Evolutionary conservation across 2,797 vertebrate species (phyloP), one percentile per base, ranked within the genome.

Genomic region (Todus mexicanus): DNA sequence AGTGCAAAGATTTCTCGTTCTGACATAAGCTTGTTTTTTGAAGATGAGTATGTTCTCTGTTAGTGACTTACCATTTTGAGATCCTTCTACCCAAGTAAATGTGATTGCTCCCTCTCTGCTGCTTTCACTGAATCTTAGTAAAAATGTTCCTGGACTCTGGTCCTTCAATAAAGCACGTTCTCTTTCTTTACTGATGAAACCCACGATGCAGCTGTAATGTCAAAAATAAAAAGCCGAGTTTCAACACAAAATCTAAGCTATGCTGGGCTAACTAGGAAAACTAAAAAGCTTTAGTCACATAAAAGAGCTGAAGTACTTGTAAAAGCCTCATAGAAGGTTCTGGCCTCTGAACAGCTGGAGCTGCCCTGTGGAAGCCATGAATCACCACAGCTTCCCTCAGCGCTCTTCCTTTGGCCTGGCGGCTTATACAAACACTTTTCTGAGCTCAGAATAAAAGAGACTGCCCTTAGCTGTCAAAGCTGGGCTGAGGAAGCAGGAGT

Each of bases 121-220:
- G 96, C 98, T 99, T 97, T 99, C 99, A 3, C 99, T 99, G 97
- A 99, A 99, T 31, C 99, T 91, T 77, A 99, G 96, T 89, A 99
- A 97, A 96, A 99, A 99, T 0, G 99, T 99, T 2, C 99, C 99
- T 0, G 98, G 98, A n/a, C 86, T 97, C 93, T 98, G 98, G 70
- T 98, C 98, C 54, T 97, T 98, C 51, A 99, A 96, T 84, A 99
- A 89, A 6, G 90, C 95, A 8, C 98, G 98, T 83, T 99, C 99
- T 27, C 97, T 96, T 75, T 99, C 99, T 92, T 99, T 99, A 87
- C 98, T 99, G 97, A 99, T 98, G 94, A 99, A 99, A n/a, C 99
- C 99, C 97, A 99, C 91, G 74, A 99, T 99, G 85, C 97, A 98
- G 75, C 99, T 99, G 97, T 50, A 77, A 80, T 3, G 15, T 53